Evolutionary conservation across 2,797 vertebrate species (phyloP).

Genomic region (Podargus strigoides): DNA sequence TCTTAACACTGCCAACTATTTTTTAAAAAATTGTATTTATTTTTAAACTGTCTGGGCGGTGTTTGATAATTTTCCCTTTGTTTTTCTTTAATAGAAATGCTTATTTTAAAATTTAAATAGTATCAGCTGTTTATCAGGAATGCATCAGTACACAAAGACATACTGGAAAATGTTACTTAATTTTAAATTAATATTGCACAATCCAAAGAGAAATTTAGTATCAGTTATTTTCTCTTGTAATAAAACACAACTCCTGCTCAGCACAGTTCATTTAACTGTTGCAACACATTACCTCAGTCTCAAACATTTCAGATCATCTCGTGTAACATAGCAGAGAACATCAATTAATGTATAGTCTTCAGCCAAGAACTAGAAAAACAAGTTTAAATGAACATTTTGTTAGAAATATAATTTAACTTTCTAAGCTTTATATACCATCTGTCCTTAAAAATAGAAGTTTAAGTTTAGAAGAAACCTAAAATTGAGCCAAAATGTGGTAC

Average conservation of each 20-base stretch:
- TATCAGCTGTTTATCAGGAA: neutral
- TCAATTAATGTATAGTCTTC: slow-evolving; percentile 91
- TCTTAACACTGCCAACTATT: neutral
- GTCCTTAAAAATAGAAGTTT: neutral
- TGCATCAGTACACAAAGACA: neutral
- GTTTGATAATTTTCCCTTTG: neutral
- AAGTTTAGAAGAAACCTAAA: neutral
- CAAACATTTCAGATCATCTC: slow-evolving; percentile 93
- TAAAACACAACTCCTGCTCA: neutral
- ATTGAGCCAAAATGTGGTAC: neutral
- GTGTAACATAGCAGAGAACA: slow-evolving; percentile 87
- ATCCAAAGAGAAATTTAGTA: neutral
- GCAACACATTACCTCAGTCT: slow-evolving; percentile 85
- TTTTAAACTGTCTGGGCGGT: neutral
- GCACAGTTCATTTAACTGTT: neutral
- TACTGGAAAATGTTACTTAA: neutral
- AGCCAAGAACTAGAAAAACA: slow-evolving; percentile 80
- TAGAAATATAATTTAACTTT: neutral
- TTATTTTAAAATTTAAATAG: neutral
- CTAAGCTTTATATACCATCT: neutral
- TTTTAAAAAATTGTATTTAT: neutral
- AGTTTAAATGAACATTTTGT: neutral
- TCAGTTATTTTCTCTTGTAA: neutral
- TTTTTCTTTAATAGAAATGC: neutral
- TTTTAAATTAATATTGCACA: neutral